Conservation (phyloP, 2,113 vertebrate species). For the Callocephalon fimbriatum region DNA sequence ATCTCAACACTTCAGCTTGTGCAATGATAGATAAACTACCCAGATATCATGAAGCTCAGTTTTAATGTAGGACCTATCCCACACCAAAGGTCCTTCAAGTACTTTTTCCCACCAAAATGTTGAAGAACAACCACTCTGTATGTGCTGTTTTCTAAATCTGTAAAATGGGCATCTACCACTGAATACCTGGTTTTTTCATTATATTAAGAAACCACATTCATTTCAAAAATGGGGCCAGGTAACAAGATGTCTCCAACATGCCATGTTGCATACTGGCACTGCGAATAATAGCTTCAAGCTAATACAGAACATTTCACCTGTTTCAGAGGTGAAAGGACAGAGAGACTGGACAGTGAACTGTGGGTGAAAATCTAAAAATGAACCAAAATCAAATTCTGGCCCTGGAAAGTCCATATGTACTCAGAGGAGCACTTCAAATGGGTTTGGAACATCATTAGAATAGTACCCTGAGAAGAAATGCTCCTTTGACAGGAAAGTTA, state of each 20-base stretch:
- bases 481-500: background rate
- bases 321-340: background rate
- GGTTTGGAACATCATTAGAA: background rate
- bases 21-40: background rate
- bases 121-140: background rate
- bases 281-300: background rate
- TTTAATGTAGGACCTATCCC: background rate
- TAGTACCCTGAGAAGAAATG: background rate
- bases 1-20: background rate
- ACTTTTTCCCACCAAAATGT: background rate
- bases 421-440: background rate
- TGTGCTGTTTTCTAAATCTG: background rate
- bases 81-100: background rate
- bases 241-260: background rate
- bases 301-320: background rate
- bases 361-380: background rate
- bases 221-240: background rate
- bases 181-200: background rate
- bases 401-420: background rate
- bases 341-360: background rate
- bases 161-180: background rate
- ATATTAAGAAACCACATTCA: background rate
- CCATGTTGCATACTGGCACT: background rate
- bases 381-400: background rate
- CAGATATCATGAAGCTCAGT: background rate